Base-by-base conservation (phyloP, 2,888 invertebrate genomes). In the Linyphia triangularis region DNA sequence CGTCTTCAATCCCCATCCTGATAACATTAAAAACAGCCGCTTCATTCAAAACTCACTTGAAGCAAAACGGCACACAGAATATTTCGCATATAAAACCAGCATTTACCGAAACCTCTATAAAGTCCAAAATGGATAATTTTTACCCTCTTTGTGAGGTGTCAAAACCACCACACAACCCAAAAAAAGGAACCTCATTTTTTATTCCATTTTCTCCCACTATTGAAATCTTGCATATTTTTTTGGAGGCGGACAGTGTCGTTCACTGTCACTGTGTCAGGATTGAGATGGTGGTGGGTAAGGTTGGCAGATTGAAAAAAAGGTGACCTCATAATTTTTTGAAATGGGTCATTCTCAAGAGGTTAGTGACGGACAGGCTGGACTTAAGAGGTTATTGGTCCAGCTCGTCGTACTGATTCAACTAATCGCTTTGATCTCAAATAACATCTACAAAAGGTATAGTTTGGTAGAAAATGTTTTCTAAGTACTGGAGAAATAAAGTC, bases 111-210 rank as follows among this genome's bases (percentile, higher is more conserved):
- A 43, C 16, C 82, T 81, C 70, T 79, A 72, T 67, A 70, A 70
- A 61, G 28, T 63, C 75, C 81, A 88, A 88, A 88, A 88, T 81
- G 86, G 86, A 88, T 88, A 88, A 88, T 88, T 88, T 88, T 88
- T 75, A 51, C 73, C 40, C 37, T 26, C 81, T 81, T 88, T 88
- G 86, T 88, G 81, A 75, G 59, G 73, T 88, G 86, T 88, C 86
- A 88, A 81, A 88, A 88, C 86, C 86, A 88, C 81, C 16, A 51
- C 51, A 51, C n/a, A 51, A 51, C 51, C 5, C 5, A 9, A 51
- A 51, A 51, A n/a, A 51, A 51, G 16, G 73, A 88, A 67, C 67
- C 75, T 88, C 86, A 88, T 88, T 88, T 88, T 88, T 88, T 88
- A 88, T 88, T 88, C 86, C 86, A 88, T 88, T 82, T 88, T 88